These are phyloP conservation scores for Pipistrellus nathusii DNA, from an alignment of 2,797 vertebrate genomes.

Conservation along the genomic window DNA sequence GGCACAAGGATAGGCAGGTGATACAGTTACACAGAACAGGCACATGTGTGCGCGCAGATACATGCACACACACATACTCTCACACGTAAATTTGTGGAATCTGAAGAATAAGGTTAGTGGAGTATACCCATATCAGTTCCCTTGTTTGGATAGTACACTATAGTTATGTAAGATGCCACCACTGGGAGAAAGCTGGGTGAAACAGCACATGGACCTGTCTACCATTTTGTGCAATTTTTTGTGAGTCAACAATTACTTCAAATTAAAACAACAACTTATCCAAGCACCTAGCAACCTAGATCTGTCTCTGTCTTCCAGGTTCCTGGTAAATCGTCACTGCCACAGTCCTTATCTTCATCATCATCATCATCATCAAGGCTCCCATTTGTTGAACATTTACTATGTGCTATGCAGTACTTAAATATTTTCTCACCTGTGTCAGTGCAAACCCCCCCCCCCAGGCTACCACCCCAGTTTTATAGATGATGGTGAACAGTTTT, in stretches of 20 bases:
- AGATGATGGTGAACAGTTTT: not conserved
- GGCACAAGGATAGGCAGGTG: not conserved
- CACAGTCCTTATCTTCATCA: not conserved
- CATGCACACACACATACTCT: rapidly evolving
- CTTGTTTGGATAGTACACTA: not conserved
- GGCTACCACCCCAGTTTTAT: not conserved
- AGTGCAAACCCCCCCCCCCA: not conserved
- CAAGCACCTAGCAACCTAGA: not conserved
- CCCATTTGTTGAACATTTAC: not conserved
- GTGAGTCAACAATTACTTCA: not conserved
- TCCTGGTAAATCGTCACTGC: not conserved
- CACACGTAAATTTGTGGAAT: no score
- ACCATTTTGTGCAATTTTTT: not conserved
- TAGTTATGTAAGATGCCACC: not conserved
- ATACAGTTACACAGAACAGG: not conserved
- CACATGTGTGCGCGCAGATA: rapidly evolving
- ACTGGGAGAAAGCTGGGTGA: not conserved
- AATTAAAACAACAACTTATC: not conserved
- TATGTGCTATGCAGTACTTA: not conserved
- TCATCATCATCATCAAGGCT: not conserved
- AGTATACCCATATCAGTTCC: not conserved
- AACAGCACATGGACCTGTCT: not conserved
- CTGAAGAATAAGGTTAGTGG: not conserved
- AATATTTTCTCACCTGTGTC: not conserved
- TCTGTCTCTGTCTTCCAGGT: not conserved